Evolutionary conservation across 1,140 invertebrate species (phyloP), one percentile per base, ranked within the genome.

Genomic region (Drosophila watanabei): DNA sequence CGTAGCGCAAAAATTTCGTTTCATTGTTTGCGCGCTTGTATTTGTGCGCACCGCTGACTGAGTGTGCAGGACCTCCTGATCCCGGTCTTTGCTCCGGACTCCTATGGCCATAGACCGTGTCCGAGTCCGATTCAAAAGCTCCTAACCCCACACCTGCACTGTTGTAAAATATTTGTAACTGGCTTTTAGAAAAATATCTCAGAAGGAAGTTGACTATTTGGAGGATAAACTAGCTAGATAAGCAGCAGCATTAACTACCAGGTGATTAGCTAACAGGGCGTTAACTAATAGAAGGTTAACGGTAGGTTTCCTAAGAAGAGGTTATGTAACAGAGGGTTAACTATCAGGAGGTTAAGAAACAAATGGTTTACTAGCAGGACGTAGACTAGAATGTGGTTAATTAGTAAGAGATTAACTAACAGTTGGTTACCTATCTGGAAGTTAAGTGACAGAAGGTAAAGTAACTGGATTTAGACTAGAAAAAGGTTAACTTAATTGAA

Each of bases 1-100:
- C 79, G 59, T 72, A 52, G 78, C 63, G 70, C 78, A 89, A 89
- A 89, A 89, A 86, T 86, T 90, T 90, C 82, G 82, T 80, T 75
- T 90, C 82, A 90, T 90, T 90, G 87, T 90, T 76, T 86, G 86
- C 70, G 20, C 64, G 71, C 61, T 71, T 73, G 49, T 63, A 37
- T 32, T 56, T 46, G 52, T 63, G 48, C 32, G 18, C 8, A 9
- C 58, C 48, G 32, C 18, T 35, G 49, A 71, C 76, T 80, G 79
- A 54, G 75, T 68, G 64, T 54, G 57, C 59, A 39, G 54, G 48
- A 64, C 59, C 68, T 70, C 28, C 28, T 71, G 68, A 71, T 48
- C 49, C 64, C 11, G 60, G 64, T 46, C 68, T 65, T 52, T 72
- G 66, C 65, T 61, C 66, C 66, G 61, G 66, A 57, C 48, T 85